A percentile compares a stretch with the other conserved stretches of the same genome.
These are phyloP conservation scores for Cheilosia variabilis DNA, from an alignment of 2,888 invertebrate genomes.

Conservation along the genomic window DNA sequence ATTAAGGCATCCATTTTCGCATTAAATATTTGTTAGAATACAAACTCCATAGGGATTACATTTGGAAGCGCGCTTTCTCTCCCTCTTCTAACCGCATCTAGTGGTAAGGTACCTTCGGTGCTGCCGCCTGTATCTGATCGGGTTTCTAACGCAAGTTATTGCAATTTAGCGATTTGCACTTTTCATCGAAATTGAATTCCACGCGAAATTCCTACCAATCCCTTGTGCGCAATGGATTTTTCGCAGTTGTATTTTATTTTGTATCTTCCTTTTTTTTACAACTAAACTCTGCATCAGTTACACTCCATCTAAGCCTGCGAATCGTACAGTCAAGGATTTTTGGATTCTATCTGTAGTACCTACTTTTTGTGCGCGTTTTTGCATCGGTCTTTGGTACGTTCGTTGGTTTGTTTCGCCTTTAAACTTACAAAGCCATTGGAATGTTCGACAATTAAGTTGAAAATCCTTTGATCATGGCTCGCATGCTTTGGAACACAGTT, in stretches of 20 bases:
- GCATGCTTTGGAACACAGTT: conserved; percentile 23
- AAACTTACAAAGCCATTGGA: conserved; percentile 46
- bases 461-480: conserved; percentile 55
- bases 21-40: conserved; percentile 62
- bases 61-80: conserved; percentile 4
- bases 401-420: conserved; percentile 5
- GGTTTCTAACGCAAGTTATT: conserved; percentile 41
- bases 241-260: background rate
- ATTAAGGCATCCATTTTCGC: conserved; percentile 60
- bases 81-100: background rate
- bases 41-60: conserved; percentile 33
- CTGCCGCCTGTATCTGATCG: conserved; percentile 7
- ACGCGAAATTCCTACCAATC: conserved; percentile 44
- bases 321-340: conserved; percentile 19
- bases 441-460: conserved; percentile 64
- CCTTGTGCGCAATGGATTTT: conserved; percentile 31
- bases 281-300: background rate
- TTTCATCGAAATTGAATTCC: conserved; percentile 65
- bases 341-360: background rate
- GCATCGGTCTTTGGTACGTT: conserved; percentile 5
- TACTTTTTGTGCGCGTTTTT: background rate
- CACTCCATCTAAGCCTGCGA: conserved; percentile 4
- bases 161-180: conserved; percentile 58
- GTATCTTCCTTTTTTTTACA: conserved; percentile 19
- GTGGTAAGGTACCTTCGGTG: background rate